Percentiles rank a stretch among this genome's conserved stretches.
These are phyloP conservation scores for Urocitellus parryii DNA, from an alignment of 2,113 vertebrate genomes.

Conservation along the genomic window DNA sequence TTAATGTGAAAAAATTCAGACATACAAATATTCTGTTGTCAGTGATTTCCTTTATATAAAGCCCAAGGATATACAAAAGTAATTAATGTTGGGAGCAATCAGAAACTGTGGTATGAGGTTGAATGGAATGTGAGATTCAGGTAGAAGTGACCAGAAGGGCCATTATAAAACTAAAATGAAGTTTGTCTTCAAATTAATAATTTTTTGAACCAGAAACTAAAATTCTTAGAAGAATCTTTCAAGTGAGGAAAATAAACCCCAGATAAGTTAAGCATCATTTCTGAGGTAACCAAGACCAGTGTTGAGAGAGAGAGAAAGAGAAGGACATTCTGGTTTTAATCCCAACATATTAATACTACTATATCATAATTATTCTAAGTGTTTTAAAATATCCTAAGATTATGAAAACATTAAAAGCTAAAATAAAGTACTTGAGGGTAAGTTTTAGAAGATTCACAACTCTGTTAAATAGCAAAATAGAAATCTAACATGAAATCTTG, in stretches of 20 bases:
- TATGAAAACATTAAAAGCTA: not conserved
- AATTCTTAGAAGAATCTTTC: not conserved
- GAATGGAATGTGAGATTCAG: not conserved
- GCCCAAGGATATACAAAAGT: not conserved
- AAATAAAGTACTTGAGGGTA: not conserved
- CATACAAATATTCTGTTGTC: not conserved
- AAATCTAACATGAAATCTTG: not conserved
- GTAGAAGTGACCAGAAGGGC: not conserved
- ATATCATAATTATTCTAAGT: not conserved
- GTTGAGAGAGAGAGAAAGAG: not conserved
- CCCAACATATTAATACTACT: not conserved
- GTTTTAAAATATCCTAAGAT: not conserved
- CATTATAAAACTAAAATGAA: not conserved
- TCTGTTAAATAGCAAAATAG: not conserved
- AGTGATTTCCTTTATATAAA: no score
- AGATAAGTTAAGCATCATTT: not conserved
- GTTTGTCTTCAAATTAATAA: not conserved
- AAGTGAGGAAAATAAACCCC: not conserved
- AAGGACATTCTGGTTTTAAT: not conserved
- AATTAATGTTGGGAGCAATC: not conserved
- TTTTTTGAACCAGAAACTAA: not conserved
- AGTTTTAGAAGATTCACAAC: not conserved
- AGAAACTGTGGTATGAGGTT: not conserved
- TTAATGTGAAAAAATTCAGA: not conserved
- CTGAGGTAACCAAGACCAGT: not conserved